These are phyloP conservation scores for Cirrhinus mrigala DNA, from an alignment of 2,797 vertebrate species.

Conservation along the genomic window DNA sequence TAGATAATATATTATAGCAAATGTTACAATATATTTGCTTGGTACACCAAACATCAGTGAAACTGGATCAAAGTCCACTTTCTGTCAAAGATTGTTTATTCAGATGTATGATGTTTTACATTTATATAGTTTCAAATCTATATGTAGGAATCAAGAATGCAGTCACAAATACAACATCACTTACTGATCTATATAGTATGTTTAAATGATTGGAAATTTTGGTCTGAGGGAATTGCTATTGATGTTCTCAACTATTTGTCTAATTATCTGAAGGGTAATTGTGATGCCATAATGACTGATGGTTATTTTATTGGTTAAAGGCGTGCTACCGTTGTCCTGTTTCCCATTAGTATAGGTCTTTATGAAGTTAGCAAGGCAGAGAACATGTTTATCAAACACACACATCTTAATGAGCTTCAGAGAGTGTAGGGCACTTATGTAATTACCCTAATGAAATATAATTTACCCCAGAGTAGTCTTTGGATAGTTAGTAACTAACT, in stretches of 20 bases:
- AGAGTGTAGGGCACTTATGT: constrained; percentile 43
- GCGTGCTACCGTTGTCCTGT: constrained; percentile 22
- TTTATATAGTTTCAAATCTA: neutral
- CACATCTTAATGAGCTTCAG: constrained; percentile 51
- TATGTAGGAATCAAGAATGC: neutral
- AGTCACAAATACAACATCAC: neutral
- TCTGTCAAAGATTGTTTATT: neutral
- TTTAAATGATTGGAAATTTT: neutral
- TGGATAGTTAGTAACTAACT: constrained; percentile 22
- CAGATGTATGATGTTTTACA: neutral
- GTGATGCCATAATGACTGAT: constrained; percentile 19
- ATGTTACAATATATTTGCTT: neutral
- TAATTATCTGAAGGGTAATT: constrained; percentile 2
- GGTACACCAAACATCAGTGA: neutral
- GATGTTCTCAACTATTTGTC: neutral
- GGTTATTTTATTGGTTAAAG: neutral
- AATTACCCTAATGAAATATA: constrained; percentile 53
- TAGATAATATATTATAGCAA: neutral
- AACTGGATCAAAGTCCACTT: neutral
- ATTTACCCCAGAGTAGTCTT: constrained; percentile 45
- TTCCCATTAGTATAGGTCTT: constrained; percentile 34
- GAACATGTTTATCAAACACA: constrained; percentile 44
- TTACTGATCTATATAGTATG: neutral
- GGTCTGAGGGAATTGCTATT: neutral
- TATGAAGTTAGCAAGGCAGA: constrained; percentile 30